Evolutionary conservation across 2,113 vertebrate genomes (phyloP), one percentile per base, ranked within the genome.

Genomic region (Istiophorus platypterus): DNA sequence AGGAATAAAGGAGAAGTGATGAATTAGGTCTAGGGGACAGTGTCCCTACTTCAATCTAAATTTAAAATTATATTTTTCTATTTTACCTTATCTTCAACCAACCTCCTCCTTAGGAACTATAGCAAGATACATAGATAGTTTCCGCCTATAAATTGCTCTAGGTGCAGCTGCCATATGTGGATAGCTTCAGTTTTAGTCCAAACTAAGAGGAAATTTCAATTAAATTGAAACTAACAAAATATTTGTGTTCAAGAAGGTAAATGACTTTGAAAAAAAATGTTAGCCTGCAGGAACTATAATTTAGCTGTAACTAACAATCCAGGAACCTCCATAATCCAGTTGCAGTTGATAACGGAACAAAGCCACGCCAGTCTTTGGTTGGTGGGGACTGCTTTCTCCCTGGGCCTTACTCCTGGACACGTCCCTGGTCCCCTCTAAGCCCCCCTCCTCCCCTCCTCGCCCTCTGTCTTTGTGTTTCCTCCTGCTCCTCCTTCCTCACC

Each of bases 301-400:
- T 80, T n/a, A 24, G 24, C 85, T n/a, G 0, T 78, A 45, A 86
- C 81, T 24, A 77, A 76, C 76, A 82, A 78, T 42, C 41, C 45
- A 80, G 71, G 52, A 81, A 69, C 90, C 37, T 86, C 26, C 49
- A 2, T 84, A 85, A 91, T 90, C 80, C 82, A 39, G 31, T 79
- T 81, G 69, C 69, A 71, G 37, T 20, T 69, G 59, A 82, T 84
- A 71, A 79, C 66, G 41, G 70, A 68, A 85, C 79, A 87, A 79
- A 80, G 74, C 70, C 68, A 79, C 68, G 47, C 39, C 78, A 72
- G 57, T 75, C 41, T 81, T 64, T 76, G 72, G 64, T 72, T 78
- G 63, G 39, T 34, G 57, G 58, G 82, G 80, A 75, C 59, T 56
- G 29, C 27, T 78, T 79, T 76, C 67, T 85, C 76, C 54, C 63